Evolutionary conservation across 1,140 invertebrate genomes (phyloP).

Genomic region (Hylyphantes graminicola): DNA sequence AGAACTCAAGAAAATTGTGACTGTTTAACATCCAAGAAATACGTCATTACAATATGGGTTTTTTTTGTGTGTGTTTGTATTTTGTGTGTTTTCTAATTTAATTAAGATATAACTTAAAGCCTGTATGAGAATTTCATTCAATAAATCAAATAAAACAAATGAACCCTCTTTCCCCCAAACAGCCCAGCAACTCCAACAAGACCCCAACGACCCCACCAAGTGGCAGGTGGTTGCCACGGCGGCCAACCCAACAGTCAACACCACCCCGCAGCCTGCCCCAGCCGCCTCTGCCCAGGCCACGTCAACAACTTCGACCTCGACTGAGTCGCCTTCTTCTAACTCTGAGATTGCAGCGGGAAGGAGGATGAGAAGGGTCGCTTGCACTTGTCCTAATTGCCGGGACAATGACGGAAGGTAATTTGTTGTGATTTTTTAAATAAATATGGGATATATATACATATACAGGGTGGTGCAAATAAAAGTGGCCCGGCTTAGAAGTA

Average conservation of each 20-base stretch:
- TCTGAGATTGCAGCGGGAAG: constrained; percentile 49
- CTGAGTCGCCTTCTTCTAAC: constrained; percentile 44
- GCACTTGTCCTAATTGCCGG: constrained; percentile 95
- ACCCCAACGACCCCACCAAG: constrained; percentile 81
- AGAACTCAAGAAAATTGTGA: no score
- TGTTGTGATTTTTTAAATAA: no score
- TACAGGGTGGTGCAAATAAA: no score
- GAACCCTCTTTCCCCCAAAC: neutral
- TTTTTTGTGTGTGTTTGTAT: no score
- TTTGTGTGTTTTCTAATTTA: no score
- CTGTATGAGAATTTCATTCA: no score
- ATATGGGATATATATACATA: no score
- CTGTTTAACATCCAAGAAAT: no score
- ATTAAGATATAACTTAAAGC: no score
- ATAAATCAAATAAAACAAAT: no score
- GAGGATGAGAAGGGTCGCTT: constrained; percentile 84
- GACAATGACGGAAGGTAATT: constrained; percentile 81
- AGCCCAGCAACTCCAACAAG: constrained; percentile 74
- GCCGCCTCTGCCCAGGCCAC: constrained; percentile 46
- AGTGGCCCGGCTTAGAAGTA: no score
- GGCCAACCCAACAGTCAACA: constrained; percentile 50
- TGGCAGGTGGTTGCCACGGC: constrained; percentile 78
- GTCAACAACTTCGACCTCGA: constrained; percentile 57
- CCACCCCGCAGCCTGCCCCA: constrained; percentile 24
- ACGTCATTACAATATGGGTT: no score